These are phyloP conservation scores for Siderastrea siderea DNA, from an alignment of 92 coral and sea anemone genomes.

Conservation along the genomic window DNA sequence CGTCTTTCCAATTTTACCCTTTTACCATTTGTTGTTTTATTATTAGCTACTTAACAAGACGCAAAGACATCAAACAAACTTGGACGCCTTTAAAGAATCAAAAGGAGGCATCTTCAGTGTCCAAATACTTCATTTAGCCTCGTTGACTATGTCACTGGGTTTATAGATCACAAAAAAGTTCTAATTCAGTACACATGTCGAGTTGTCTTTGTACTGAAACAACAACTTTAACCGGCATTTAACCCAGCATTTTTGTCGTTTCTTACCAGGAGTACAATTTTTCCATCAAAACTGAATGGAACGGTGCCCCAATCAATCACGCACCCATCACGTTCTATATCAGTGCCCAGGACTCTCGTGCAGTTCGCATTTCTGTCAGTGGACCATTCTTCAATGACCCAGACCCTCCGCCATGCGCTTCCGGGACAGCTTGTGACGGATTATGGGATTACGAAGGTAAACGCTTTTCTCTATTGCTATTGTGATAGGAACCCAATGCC, in stretches of 20 bases:
- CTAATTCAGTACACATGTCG: too few relatives aligned
- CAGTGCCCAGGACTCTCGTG: conserved; percentile 78
- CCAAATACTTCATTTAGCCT: too few relatives aligned
- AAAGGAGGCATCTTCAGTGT: too few relatives aligned
- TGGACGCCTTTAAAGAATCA: too few relatives aligned
- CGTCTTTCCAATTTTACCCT: too few relatives aligned
- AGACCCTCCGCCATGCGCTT: conserved; percentile 81
- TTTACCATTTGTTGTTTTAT: too few relatives aligned
- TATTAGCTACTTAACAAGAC: too few relatives aligned
- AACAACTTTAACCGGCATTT: neutral
- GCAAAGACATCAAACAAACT: too few relatives aligned
- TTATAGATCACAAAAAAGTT: too few relatives aligned
- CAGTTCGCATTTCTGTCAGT: conserved; percentile 80
- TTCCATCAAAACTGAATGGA: conserved; percentile 83
- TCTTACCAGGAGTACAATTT: conserved; percentile 68
- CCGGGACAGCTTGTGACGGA: conserved; percentile 86
- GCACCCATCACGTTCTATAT: conserved; percentile 83
- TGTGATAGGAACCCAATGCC: too few relatives aligned
- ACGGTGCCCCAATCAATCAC: conserved; percentile 85
- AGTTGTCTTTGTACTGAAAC: too few relatives aligned
- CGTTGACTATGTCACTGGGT: neutral
- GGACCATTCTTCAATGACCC: conserved; percentile 97
- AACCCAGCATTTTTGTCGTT: neutral
- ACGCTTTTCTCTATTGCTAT: neutral
- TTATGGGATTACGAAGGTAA: conserved; percentile 98